These are phyloP conservation scores for Seira musarum DNA, from an alignment of 2,888 invertebrate species.

Conservation along the genomic window DNA sequence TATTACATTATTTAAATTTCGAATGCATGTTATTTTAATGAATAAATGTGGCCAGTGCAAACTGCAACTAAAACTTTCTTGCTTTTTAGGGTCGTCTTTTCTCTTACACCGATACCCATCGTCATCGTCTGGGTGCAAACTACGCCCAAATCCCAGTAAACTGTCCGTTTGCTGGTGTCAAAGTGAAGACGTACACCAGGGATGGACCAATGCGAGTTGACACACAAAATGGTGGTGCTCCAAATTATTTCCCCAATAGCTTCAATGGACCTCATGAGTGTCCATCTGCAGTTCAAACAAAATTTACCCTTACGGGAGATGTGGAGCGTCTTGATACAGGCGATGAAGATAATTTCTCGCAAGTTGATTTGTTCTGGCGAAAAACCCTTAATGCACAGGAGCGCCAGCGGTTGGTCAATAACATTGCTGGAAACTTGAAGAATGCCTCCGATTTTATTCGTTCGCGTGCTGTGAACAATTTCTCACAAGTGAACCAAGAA, in stretches of 20 bases:
- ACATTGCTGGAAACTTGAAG: constrained; percentile 85
- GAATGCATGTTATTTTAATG: background rate
- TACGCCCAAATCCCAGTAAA: constrained; percentile 95
- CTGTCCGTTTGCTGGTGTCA: constrained; percentile 80
- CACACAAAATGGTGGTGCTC: constrained; percentile 88
- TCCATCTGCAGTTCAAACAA: constrained; percentile 78
- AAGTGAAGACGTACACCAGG: constrained; percentile 83
- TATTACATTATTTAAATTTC: background rate
- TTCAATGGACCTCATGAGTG: constrained; percentile 89
- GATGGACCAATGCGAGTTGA: constrained; percentile 86
- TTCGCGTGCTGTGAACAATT: constrained; percentile 88
- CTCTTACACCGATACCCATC: constrained; percentile 90
- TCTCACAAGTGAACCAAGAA: constrained; percentile 84
- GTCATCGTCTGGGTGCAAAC: constrained; percentile 92
- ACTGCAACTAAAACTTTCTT: too few relatives aligned
- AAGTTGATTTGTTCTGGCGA: constrained; percentile 86
- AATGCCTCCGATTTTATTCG: constrained; percentile 89
- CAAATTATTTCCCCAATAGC: constrained; percentile 98
- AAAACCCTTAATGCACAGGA: constrained; percentile 84
- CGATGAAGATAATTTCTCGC: constrained; percentile 93
- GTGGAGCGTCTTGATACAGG: constrained; percentile 83
- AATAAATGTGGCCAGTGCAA: background rate
- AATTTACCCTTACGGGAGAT: constrained; percentile 81
- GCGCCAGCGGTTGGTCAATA: constrained; percentile 81
- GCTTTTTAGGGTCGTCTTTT: constrained; percentile 63